Evolutionary conservation across 2,888 invertebrate species (phyloP).

Genomic region (Eilema griseolum): DNA sequence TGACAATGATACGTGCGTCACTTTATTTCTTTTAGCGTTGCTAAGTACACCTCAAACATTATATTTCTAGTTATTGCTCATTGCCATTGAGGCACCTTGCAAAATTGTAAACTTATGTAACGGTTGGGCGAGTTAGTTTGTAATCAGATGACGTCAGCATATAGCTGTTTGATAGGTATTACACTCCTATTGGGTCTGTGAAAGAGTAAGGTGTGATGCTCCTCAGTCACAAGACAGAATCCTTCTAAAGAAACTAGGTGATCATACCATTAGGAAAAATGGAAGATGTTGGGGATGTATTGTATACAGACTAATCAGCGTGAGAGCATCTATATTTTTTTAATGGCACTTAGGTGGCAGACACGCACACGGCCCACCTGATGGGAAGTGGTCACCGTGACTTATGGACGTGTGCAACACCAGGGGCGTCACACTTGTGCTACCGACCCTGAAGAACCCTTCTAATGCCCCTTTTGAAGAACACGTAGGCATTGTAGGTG

Average conservation of each 20-base stretch:
- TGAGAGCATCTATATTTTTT: neutral
- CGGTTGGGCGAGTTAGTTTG: neutral
- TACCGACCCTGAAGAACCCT: too few relatives aligned
- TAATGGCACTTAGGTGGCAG: too few relatives aligned
- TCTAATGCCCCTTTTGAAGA: too few relatives aligned
- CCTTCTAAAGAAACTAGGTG: neutral
- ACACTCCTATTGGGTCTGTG: neutral
- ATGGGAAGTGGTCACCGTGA: too few relatives aligned
- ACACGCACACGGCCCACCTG: too few relatives aligned
- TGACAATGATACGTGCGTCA: conserved; percentile 13
- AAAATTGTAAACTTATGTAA: conserved; percentile 13
- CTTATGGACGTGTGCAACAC: too few relatives aligned
- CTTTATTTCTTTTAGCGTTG: conserved; percentile 21
- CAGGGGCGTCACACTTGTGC: too few relatives aligned
- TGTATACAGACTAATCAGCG: neutral
- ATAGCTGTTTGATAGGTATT: conserved; percentile 5
- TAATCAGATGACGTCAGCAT: conserved; percentile 16
- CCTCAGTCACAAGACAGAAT: neutral
- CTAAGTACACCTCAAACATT: conserved; percentile 40
- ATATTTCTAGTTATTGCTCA: conserved; percentile 34
- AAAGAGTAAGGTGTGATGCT: neutral
- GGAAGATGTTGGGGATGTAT: neutral
- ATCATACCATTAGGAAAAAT: neutral
- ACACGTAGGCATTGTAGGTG: too few relatives aligned
- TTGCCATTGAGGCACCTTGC: conserved; percentile 21